Conservation (phyloP, 2,888 invertebrate species). For the Xestoiulus laeticollis region DNA sequence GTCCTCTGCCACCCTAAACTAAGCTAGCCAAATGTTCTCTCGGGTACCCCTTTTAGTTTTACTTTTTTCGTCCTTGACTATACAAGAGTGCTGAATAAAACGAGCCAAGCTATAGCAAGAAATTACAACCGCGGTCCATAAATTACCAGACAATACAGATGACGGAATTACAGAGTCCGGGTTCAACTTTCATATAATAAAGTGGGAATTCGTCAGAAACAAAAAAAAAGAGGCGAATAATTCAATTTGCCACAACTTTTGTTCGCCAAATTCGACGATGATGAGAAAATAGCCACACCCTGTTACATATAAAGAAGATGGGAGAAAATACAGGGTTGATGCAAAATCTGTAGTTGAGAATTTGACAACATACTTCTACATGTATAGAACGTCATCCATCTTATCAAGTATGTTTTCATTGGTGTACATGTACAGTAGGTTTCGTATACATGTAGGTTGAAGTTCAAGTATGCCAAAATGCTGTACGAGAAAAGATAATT, state of each 20-base stretch:
- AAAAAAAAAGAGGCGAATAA: not conserved
- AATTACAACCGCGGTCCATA: not conserved
- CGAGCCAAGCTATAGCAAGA: not conserved
- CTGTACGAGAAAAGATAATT: no score
- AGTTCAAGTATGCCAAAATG: no score
- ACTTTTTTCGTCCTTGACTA: constrained; percentile 21
- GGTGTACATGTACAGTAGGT: no score
- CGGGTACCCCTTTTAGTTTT: constrained; percentile 20
- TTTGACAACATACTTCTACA: no score
- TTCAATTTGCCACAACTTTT: not conserved
- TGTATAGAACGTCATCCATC: no score
- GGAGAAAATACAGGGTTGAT: not conserved
- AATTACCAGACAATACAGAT: not conserved
- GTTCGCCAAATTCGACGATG: not conserved
- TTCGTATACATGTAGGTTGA: no score
- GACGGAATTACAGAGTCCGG: not conserved
- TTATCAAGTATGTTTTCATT: no score
- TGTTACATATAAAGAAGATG: not conserved
- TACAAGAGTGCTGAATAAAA: not conserved
- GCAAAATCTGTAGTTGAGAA: not conserved
- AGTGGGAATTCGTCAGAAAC: not conserved
- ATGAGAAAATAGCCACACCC: not conserved
- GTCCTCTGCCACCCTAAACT: not conserved
- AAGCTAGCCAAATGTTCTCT: not conserved
- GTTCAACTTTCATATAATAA: not conserved